Percentiles rank a stretch among this genome's conserved stretches.
These are phyloP conservation scores for Nasonia longicornis DNA, from an alignment of 1,140 invertebrate species.

Conservation along the genomic window DNA sequence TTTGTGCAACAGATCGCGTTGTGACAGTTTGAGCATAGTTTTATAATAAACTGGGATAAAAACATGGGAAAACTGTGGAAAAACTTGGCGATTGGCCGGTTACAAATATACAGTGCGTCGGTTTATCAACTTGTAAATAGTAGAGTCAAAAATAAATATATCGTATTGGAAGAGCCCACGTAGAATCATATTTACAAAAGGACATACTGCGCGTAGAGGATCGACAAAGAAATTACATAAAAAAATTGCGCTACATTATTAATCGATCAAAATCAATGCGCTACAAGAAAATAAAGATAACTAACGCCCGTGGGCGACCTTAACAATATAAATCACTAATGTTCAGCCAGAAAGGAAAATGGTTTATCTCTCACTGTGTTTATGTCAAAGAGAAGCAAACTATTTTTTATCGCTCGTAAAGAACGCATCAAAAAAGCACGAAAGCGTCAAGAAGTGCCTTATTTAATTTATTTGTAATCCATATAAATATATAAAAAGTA, in stretches of 20 bases:
- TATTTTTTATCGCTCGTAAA: slow-evolving; percentile 21
- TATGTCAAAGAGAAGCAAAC: slow-evolving; percentile 26
- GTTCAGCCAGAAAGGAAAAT: slow-evolving; percentile 23
- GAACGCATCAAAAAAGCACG: slow-evolving; percentile 48
- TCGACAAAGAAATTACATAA: slow-evolving; percentile 18
- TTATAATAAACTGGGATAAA: slow-evolving; percentile 21
- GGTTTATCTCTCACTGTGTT: slow-evolving; percentile 17
- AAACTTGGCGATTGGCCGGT: slow-evolving; percentile 40
- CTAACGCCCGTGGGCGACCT: not conserved
- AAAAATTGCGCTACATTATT: slow-evolving; percentile 36
- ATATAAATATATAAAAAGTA: slow-evolving; percentile 50
- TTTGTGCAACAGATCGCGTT: not conserved
- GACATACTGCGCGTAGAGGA: slow-evolving; percentile 42
- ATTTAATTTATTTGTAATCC: slow-evolving; percentile 46
- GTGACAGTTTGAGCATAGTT: slow-evolving; percentile 10
- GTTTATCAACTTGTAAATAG: slow-evolving; percentile 49
- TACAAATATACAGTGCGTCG: slow-evolving; percentile 48
- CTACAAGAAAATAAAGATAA: slow-evolving; percentile 4
- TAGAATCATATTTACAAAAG: slow-evolving; percentile 63
- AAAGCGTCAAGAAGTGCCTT: slow-evolving; percentile 50
- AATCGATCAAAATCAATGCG: slow-evolving; percentile 35
- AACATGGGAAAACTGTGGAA: slow-evolving; percentile 36
- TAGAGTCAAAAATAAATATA: slow-evolving; percentile 61
- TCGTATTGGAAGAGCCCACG: slow-evolving; percentile 60
- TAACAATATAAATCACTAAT: slow-evolving; percentile 24